Base-by-base conservation (phyloP, 2,113 vertebrate genomes). In the Rhadina sibilatrix region DNA sequence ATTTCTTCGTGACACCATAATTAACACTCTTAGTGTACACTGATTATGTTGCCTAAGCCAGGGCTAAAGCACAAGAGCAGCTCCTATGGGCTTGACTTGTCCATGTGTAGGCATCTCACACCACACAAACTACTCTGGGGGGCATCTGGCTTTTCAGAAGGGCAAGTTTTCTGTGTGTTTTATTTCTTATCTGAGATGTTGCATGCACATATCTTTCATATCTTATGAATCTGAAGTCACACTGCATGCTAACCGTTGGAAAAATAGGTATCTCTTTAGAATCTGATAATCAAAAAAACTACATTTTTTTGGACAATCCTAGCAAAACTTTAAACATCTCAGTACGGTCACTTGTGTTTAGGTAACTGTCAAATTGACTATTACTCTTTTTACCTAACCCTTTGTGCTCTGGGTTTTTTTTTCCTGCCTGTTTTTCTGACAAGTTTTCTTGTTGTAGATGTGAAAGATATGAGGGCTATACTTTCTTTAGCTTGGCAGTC, bases 71-170 rank as follows among this genome's bases (percentile, higher is more conserved):
- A 72, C 35, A 38, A 12, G 22, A 79, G 9, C 12, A 75, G 31
- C 15, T 13, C 12, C 19, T 66, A 7, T 10, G 44, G 21, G 3
- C 13, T 70, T 69, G 21, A 31, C 28, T 57, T 4, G 3, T 60
- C 35, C 19, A 15, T 65, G 28, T 0, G 0, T 6, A 76, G 28
- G 5, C 24, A 68, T 37, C 33, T 83, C 57, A 42, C 1, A 1
- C 30, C 14, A 46, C 12, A 40, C 20, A 33, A 91, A 74, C 30
- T 37, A 4, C 7, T 11, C 15, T n/a, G 14, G 3, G 12, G 7
- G 12, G 2, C 10, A 61, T 21, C 17, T 66, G 50, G 4, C 6
- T 63, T 60, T 79, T 84, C 74, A 70, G 50, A 87, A 49, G 15
- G 18, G 1, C 11, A 47, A 24, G 5, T 38, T 47, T 89, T 17